A percentile compares a stretch with the other conserved stretches of the same genome.
Conservation (phyloP, 2,888 invertebrate species). For the Dryocosmus kuriphilus region DNA sequence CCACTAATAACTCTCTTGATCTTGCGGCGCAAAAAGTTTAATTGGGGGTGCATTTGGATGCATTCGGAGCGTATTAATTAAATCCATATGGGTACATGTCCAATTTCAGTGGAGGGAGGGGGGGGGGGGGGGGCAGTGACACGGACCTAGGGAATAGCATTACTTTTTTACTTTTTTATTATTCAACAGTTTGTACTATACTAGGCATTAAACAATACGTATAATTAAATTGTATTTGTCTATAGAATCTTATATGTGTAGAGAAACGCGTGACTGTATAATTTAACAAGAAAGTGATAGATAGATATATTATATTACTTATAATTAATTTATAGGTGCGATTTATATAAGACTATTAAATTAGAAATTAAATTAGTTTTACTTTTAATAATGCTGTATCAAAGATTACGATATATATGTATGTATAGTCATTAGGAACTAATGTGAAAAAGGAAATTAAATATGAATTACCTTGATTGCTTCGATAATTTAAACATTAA, state of each 20-base stretch:
- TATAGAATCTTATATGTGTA: not conserved
- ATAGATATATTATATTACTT: not conserved
- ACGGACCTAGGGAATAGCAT: not conserved
- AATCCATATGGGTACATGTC: too few relatives aligned
- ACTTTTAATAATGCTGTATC: not conserved
- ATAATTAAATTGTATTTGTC: not conserved
- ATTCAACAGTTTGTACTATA: conserved; percentile 3
- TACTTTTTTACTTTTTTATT: not conserved
- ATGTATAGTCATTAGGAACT: not conserved
- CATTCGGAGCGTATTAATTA: too few relatives aligned
- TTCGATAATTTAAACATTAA: not conserved
- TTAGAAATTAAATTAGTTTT: too few relatives aligned
- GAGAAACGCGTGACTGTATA: not conserved
- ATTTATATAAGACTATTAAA: not conserved
- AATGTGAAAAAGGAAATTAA: not conserved
- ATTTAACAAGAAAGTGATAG: not conserved
- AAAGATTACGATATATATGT: not conserved
- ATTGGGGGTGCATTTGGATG: too few relatives aligned
- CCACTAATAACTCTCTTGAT: too few relatives aligned
- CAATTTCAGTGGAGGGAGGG: too few relatives aligned
- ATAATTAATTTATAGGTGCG: not conserved
- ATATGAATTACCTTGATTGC: not conserved
- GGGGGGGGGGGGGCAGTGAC: too few relatives aligned
- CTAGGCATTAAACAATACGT: not conserved
- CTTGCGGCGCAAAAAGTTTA: too few relatives aligned